Conservation (phyloP, 35 echinoderm and acorn worm genomes). For the Heliocidaris erythrogramma region DNA sequence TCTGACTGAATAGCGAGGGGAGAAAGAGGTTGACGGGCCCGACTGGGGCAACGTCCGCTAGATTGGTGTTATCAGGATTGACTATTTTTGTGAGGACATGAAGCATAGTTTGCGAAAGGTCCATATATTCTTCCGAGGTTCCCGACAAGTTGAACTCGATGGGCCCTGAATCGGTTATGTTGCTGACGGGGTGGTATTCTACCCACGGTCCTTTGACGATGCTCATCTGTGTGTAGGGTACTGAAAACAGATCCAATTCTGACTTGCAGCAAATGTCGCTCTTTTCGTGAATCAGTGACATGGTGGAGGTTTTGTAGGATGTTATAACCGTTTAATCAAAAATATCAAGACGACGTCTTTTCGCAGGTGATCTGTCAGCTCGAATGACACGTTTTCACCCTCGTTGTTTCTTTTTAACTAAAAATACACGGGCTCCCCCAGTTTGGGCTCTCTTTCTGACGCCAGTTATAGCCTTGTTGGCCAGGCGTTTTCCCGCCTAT, state of each 20-base stretch:
- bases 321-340: slow-evolving; percentile 32
- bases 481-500: neutral
- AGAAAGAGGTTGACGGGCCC: slow-evolving; percentile 60
- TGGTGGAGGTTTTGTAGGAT: neutral
- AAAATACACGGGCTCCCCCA: neutral
- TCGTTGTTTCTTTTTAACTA: neutral
- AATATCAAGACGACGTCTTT: slow-evolving; percentile 41
- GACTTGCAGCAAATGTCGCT: slow-evolving; percentile 57
- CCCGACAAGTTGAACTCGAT: slow-evolving; percentile 73
- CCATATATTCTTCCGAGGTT: slow-evolving; percentile 61
- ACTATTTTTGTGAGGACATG: slow-evolving; percentile 57
- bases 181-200: slow-evolving; percentile 64
- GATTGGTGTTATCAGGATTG: slow-evolving; percentile 16
- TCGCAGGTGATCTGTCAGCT: neutral
- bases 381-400: neutral
- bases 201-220: slow-evolving; percentile 66
- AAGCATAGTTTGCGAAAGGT: slow-evolving; percentile 62
- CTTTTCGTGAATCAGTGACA: slow-evolving; percentile 63
- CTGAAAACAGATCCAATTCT: slow-evolving; percentile 66
- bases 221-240: slow-evolving; percentile 62
- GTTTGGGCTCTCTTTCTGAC: neutral
- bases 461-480: neutral
- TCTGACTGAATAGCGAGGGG: slow-evolving; percentile 63
- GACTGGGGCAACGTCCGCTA: slow-evolving; percentile 46
- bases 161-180: slow-evolving; percentile 55